phyloP scores from a whole-genome alignment of 2,888 invertebrate species.

The Brenthis ino region DNA sequence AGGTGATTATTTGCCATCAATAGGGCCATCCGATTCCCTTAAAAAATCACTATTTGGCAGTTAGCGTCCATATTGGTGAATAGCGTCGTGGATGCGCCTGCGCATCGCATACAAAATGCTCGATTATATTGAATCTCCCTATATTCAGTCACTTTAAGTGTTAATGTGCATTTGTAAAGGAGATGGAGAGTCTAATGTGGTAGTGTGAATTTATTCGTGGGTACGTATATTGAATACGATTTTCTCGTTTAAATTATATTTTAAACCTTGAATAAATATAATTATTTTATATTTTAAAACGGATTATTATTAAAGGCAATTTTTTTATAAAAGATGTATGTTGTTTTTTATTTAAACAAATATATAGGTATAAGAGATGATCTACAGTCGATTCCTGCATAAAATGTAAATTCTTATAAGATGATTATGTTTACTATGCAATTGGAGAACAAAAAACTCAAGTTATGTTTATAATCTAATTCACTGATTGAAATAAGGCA shows the following conservation, averaged over 20 bases:
- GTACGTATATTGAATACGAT: conserved; percentile 1
- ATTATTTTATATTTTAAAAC: neutral
- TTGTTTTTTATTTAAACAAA: too few relatives aligned
- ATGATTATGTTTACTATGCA: too few relatives aligned
- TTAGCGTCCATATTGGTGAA: conserved; percentile 21
- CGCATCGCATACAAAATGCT: conserved; percentile 36
- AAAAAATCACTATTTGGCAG: conserved; percentile 22
- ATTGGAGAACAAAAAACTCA: too few relatives aligned
- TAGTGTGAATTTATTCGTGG: conserved; percentile 18
- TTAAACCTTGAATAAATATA: neutral
- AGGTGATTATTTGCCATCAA: conserved; percentile 12
- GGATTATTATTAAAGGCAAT: too few relatives aligned
- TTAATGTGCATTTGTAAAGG: conserved; percentile 25
- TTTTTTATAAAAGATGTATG: too few relatives aligned
- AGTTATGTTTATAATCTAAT: too few relatives aligned
- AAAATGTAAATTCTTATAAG: too few relatives aligned
- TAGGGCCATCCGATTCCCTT: neutral
- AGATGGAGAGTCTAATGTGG: conserved; percentile 21
- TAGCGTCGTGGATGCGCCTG: conserved; percentile 13
- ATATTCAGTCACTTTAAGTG: conserved; percentile 18
- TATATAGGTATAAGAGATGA: too few relatives aligned
- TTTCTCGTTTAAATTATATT: neutral
- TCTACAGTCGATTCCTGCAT: too few relatives aligned
- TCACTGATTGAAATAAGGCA: too few relatives aligned
- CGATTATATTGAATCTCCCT: conserved; percentile 38